Evolutionary conservation across 1,140 invertebrate genomes (phyloP), one percentile per base, ranked within the genome.

Genomic region (Leptestheria dahalacensis): DNA sequence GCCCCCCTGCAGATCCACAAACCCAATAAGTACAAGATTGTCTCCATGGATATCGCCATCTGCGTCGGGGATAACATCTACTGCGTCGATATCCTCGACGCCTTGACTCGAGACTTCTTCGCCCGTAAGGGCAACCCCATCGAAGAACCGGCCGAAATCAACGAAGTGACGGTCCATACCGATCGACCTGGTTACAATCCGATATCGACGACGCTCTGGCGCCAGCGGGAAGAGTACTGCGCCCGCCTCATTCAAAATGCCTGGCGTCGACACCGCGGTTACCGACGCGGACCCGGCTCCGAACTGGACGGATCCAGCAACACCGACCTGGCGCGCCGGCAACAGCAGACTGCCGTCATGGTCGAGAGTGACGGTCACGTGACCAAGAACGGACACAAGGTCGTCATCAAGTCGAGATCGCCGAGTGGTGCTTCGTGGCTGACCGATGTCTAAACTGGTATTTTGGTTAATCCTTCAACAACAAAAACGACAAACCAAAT

Each of bases 21-120:
- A 74, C 94, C 94, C 51, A 97, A 97, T 73, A 94, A 97, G 77
- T 97, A 95, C 75, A 95, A 96, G 80, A 92, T 98, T 68, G 90
- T 97, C 70, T 91, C 89, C 66, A 92, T 97, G 88, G 92, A 97
- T 74, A 97, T 97, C 71, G 88, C 93, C 54, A 97, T 97, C 70
- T 97, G 93, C 78, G 41, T 24, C 29, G 64, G 86, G 48, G 93
- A 97, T 75, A 79, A 88, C 74, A 91, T 95, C 81, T 95, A 91
- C 78, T 97, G 94, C 75, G 89, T 95, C 65, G 94, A 97, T 76
- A 96, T 98, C 67, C 78, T 97, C 66, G 93, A 97, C 75, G 92
- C 92, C 28, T 80, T 97, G 59, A 91, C 87, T 23, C 89, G 89
- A 70, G 91, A 97, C 79, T 97, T 97, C 78, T 93, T 97, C 72